Evolutionary conservation across 2,797 vertebrate species (phyloP).

Genomic region (Danio aesculapii): DNA sequence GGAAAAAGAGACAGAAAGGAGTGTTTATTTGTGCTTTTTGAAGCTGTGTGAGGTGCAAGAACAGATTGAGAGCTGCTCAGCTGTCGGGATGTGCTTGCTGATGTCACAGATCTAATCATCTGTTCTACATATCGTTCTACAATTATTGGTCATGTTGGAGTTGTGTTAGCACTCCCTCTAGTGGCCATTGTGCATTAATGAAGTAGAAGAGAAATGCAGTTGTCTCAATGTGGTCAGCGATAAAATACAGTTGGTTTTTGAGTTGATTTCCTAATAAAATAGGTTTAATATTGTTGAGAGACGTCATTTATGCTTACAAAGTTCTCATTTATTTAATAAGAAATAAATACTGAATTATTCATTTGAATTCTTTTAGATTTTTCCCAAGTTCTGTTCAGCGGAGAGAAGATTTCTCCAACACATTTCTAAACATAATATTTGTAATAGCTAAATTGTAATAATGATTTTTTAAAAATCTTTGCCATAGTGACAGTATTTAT

Average conservation of each 20-base stretch:
- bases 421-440: too few species aligned
- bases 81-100: neutral
- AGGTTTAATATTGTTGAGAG: neutral
- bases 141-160: neutral
- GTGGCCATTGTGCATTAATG: slow-evolving; percentile 33
- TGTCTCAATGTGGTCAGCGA: neutral
- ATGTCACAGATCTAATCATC: slow-evolving; percentile 21
- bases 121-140: neutral
- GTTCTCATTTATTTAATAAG: neutral
- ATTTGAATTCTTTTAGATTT: too few species aligned
- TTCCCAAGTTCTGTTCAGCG: too few species aligned
- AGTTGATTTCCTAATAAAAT: neutral
- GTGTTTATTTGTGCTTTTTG: neutral
- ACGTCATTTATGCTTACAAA: neutral
- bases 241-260: neutral
- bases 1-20: neutral
- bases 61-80: neutral
- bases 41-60: neutral
- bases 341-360: too few species aligned
- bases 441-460: too few species aligned
- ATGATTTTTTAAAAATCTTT: too few species aligned
- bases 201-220: neutral
- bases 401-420: too few species aligned
- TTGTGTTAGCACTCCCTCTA: slow-evolving; percentile 44
- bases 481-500: too few species aligned